phyloP scores from a whole-genome alignment of 2,113 vertebrate genomes.

The Turdus rufiventris region DNA sequence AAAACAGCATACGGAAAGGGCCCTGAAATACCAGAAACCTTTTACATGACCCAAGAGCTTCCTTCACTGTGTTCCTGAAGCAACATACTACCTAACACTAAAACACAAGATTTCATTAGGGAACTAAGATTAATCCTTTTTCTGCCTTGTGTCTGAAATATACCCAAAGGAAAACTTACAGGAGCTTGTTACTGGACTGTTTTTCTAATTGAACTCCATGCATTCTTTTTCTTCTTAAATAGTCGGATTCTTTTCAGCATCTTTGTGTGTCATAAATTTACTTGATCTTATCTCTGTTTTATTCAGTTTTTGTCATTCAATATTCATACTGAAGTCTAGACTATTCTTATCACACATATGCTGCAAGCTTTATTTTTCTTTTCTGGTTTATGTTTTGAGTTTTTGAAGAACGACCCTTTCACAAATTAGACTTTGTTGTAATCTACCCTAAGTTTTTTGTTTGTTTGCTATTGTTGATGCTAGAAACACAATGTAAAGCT shows the following conservation, averaged over 20 bases:
- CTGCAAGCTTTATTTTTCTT: conserved; percentile 4
- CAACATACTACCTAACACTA: not conserved
- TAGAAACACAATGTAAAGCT: not conserved
- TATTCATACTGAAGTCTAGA: conserved; percentile 67
- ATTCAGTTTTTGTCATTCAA: conserved; percentile 58
- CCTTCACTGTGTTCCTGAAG: not conserved
- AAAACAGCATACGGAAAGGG: not conserved
- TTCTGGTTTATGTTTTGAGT: not conserved
- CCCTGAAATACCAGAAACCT: not conserved
- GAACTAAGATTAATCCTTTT: not conserved
- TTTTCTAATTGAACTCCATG: not conserved
- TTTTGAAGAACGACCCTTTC: conserved; percentile 52
- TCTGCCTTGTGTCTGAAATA: not conserved
- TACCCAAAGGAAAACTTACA: not conserved
- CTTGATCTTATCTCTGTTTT: conserved; percentile 53
- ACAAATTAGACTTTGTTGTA: conserved; percentile 46
- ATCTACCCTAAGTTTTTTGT: conserved; percentile 28
- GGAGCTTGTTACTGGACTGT: not conserved
- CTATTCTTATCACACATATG: conserved; percentile 57
- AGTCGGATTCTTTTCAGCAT: not conserved
- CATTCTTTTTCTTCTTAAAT: not conserved
- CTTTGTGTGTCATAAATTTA: conserved; percentile 53
- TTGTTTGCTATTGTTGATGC: not conserved
- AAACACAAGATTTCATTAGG: not conserved
- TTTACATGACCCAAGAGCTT: not conserved